phyloP scores from a whole-genome alignment of 2,888 invertebrate species.

The Drosophila limbata region DNA sequence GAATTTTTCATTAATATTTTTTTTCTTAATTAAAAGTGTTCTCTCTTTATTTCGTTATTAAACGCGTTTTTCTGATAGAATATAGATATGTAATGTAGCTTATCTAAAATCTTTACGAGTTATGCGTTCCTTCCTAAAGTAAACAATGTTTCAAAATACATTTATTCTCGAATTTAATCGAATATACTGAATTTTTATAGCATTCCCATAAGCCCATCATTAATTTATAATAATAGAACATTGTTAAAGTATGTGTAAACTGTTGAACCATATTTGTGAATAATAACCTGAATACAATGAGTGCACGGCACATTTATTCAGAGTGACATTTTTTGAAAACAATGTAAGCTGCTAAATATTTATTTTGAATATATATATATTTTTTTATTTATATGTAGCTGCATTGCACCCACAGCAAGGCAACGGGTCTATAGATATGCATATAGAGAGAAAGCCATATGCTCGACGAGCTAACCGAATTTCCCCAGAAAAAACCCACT shows the following conservation, averaged over 20 bases:
- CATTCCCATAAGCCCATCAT: not conserved
- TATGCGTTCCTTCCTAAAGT: no score
- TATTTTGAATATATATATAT: slow-evolving; percentile 18
- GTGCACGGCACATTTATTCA: slow-evolving; percentile 23
- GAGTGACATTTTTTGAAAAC: slow-evolving; percentile 39
- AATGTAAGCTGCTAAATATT: slow-evolving; percentile 45
- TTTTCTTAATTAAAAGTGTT: no score
- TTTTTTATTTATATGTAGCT: slow-evolving; percentile 11
- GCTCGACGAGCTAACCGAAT: slow-evolving; percentile 63
- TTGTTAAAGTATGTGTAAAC: not conserved
- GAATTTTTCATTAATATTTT: no score
- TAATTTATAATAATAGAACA: not conserved
- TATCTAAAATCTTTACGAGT: no score
- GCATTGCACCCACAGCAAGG: slow-evolving; percentile 35
- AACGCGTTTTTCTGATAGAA: no score
- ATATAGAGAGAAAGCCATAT: slow-evolving; percentile 40
- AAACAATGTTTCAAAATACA: no score
- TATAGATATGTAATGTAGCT: no score
- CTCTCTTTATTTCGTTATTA: no score
- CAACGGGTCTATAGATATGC: slow-evolving; percentile 11
- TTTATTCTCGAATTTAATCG: no score
- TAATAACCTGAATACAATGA: slow-evolving; percentile 21
- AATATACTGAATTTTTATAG: not conserved
- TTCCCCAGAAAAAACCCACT: slow-evolving; percentile 74
- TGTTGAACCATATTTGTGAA: slow-evolving; percentile 13